Conservation (phyloP, 2,888 invertebrate genomes). For the Creontiades dilutus region DNA sequence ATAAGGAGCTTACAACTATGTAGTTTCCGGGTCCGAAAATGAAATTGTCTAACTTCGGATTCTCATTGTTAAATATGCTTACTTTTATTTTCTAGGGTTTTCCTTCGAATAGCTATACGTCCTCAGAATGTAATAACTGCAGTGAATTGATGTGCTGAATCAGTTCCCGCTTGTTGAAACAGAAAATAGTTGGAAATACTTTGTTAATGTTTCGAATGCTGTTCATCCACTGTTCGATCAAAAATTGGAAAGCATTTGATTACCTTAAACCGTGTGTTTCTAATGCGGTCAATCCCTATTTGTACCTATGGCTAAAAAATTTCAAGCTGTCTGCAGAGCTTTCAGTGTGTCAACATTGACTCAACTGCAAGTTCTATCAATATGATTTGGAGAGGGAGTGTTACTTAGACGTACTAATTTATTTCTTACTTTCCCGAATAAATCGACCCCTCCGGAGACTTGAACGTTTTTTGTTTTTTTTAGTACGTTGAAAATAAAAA, state of each 20-base stretch:
- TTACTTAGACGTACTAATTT: conserved; percentile 21
- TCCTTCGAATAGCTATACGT: neutral
- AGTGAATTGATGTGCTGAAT: too few species aligned
- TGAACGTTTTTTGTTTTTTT: neutral
- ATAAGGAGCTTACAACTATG: neutral
- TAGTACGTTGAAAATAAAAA: conserved; percentile 32
- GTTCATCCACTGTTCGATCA: too few species aligned
- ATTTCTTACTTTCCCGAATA: neutral
- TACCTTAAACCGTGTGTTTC: too few species aligned
- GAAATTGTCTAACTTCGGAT: neutral
- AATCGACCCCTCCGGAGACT: neutral
- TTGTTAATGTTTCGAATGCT: too few species aligned
- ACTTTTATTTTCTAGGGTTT: neutral
- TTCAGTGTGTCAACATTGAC: too few species aligned
- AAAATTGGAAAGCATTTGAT: too few species aligned
- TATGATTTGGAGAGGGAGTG: neutral
- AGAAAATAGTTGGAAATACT: too few species aligned
- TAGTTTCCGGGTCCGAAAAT: neutral
- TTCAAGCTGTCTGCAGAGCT: too few species aligned
- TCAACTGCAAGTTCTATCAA: neutral
- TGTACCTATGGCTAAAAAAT: too few species aligned
- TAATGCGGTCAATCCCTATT: too few species aligned
- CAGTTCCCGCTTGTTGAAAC: too few species aligned
- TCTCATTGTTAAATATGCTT: neutral
- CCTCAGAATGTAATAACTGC: too few species aligned